Evolutionary conservation across 2,113 vertebrate genomes (phyloP), one percentile per base, ranked within the genome.

Genomic region (Lampris megalopsis): DNA sequence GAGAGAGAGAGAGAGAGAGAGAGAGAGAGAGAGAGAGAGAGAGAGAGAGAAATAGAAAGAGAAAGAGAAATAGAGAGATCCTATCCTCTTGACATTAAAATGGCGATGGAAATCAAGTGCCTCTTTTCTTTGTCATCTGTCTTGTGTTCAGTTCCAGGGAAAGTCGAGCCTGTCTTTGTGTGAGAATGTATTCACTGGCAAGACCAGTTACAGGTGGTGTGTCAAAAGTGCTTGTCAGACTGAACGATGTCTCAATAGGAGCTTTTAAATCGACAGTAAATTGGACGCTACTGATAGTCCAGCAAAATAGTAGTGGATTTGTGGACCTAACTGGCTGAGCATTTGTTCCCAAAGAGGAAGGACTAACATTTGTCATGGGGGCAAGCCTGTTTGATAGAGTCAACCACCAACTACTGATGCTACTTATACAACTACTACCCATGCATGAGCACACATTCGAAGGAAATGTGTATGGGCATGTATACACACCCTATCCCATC

Each of bases 121-220:
- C 41, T n/a, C 53, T 71, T 72, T 66, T 58, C 75, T 67, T 66
- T 79, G 74, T 75, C 68, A 73, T 48, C 11, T 37, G 71, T 57
- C 66, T 58, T 41, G 71, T 60, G 60, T 69, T 77, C 9, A 52
- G 71, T 75, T 78, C 45, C 41, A 53, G 71, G 76, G 48, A 50
- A 68, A 58, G 45, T n/a, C 62, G 48, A 53, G 53, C n/a, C 41
- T 2, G 37, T 45, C 38, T 75, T 40, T 60, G 40, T 1, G 9
- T 38, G 11, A 1, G 41, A 43, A 52, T 9, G n/a, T 10, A 41
- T n/a, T 2, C 5, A 10, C 1, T 2, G 1, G 36, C 5, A 40
- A 10, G 24, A 40, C n/a, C 41, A 56, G 43, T 57, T 36, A 50
- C 8, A 36, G 63, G 7, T 24, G 45, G 36, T 36, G 4, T 40